Base-by-base conservation (phyloP, 2,888 invertebrate species). In the Chloroclystis v-ata region DNA sequence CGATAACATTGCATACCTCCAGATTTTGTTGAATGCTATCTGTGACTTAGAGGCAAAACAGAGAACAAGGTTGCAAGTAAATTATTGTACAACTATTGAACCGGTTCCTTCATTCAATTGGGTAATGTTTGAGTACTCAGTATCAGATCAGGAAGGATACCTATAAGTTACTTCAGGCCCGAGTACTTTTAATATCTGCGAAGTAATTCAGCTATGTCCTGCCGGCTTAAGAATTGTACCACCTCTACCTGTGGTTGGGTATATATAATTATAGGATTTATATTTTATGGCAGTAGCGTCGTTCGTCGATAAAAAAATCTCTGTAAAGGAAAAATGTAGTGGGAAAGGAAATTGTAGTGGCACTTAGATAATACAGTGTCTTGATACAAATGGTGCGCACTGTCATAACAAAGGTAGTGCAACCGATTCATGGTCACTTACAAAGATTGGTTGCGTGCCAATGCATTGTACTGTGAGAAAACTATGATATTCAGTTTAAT, bases 31-130 rank as follows among this genome's bases (percentile, higher is more conserved):
- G 50, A 50, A 50, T 50, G 46, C 50, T 50, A 50, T 50, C 50
- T 50, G 46, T 30, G 29, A 43, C 37, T 50, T 46, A 46, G 43
- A 46, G 32, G 45, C 39, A 50, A 50, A 50, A 28, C 45, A 39
- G 45, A 46, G 38, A 50, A 46, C 50, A 50, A 50, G 50, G 50
- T 50, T 50, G 50, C 46, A n/a, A 46, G 46, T 50, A 46, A 50
- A 46, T 43, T 50, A 50, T 50, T 46, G 35, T 46, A 50, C 46
- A 46, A 43, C 39, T 43, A 37, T 42, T 50, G 33, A 50, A 50
- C 50, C 50, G 43, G 50, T 50, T 50, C 28, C 30, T 32, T 43
- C 35, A 50, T 46, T 45, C 43, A 41, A 42, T 49, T 50, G 43
- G 46, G 50, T 30, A 50, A 46, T 46, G 41, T 10, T 28, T 37